A percentile compares a stretch with the other conserved stretches of the same genome.
Conservation (phyloP, 2,113 vertebrate genomes). For the Callorhinus ursinus region DNA sequence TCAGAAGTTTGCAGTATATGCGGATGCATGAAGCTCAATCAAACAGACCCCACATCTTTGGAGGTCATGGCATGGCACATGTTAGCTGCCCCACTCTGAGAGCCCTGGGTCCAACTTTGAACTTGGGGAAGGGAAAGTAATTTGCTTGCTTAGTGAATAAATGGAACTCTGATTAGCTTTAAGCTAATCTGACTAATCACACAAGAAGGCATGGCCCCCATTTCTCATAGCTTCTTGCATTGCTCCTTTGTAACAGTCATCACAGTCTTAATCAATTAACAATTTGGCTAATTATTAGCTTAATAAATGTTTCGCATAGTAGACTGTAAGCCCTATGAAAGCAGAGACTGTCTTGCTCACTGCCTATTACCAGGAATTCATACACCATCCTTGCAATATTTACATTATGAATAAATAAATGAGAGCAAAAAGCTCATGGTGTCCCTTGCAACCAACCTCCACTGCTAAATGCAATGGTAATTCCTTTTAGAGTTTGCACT, state of each 20-base stretch:
- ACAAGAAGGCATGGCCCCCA: background rate
- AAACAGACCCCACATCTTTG: background rate
- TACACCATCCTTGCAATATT: background rate
- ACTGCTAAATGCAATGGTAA: background rate
- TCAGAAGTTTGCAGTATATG: constrained; percentile 2
- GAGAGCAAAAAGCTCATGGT: background rate
- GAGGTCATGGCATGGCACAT: background rate
- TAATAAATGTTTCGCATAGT: background rate
- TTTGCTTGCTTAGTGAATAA: constrained; percentile 33
- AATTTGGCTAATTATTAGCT: background rate
- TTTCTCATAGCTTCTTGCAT: background rate
- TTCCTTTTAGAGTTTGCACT: background rate
- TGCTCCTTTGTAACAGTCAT: constrained; percentile 16
- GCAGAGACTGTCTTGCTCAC: background rate
- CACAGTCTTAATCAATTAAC: constrained; percentile 8
- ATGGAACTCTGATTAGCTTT: background rate
- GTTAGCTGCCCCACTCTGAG: background rate
- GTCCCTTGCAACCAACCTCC: background rate
- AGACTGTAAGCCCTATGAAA: background rate
- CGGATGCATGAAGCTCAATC: background rate
- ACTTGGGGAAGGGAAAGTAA: background rate
- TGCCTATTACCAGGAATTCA: background rate
- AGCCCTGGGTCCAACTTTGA: background rate
- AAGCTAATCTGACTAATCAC: background rate
- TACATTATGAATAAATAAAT: background rate